A percentile compares a stretch with the other conserved stretches of the same genome.
phyloP scores from a whole-genome alignment of 37 sponge, comb jelly and placozoan genomes.

The Agelas oroides region DNA sequence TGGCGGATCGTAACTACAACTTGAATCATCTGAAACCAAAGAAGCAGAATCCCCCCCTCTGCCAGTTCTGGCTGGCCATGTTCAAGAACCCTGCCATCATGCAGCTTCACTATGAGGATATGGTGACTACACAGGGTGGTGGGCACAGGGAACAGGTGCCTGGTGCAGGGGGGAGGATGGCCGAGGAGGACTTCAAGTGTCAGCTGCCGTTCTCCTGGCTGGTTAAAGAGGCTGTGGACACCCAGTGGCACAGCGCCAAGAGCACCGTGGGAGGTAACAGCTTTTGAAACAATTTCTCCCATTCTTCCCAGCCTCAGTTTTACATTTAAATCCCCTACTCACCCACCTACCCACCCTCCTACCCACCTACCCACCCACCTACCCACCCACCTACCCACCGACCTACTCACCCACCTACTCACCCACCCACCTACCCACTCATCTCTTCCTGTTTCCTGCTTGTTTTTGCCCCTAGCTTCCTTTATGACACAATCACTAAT shows the following conservation, averaged over 20 bases:
- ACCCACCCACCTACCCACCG: too few species aligned
- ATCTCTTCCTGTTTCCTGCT: too few species aligned
- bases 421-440: too few species aligned
- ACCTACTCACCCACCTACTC: too few species aligned
- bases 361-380: too few species aligned
- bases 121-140: background rate
- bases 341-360: too few species aligned
- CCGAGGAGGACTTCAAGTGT: conserved; percentile 44
- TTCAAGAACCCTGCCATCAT: conserved; percentile 30
- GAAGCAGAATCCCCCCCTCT: conserved; percentile 3
- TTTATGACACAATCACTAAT: too few species aligned
- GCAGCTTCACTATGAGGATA: conserved; percentile 36
- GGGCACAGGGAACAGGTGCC: conserved; percentile 7
- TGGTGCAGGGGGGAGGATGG: conserved; percentile 22
- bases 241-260: conserved; percentile 52
- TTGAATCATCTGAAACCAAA: conserved; percentile 34
- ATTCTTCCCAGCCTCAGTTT: too few species aligned
- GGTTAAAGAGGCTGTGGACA: conserved; percentile 66
- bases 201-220: conserved; percentile 91
- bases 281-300: too few species aligned
- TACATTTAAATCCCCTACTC: too few species aligned
- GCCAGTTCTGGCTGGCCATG: conserved; percentile 67
- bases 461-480: too few species aligned
- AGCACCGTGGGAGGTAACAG: background rate
- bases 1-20: conserved; percentile 65